Base-by-base conservation (phyloP, 2,113 vertebrate species). In the Oxyruncus cristatus region DNA sequence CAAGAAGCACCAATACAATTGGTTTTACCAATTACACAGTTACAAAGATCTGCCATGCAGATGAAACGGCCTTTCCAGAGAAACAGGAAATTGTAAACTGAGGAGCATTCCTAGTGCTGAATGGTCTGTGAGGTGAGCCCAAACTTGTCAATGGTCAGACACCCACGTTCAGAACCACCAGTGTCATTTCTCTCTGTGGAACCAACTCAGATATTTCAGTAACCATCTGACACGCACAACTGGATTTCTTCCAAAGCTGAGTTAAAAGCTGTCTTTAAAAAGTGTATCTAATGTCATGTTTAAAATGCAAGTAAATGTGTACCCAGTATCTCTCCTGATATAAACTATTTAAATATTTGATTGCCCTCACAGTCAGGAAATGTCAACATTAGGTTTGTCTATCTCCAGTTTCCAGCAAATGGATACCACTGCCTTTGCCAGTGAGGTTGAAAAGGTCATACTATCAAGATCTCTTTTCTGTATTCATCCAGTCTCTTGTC, bases 341-440 rank as follows among this genome's bases (percentile, higher is more conserved):
- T 16, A 89, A 79, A 56, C n/a, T 75, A 47, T 85, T 87, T 79
- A 85, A 95, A 93, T 93, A 88, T 71, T 92, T 86, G 80, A 66
- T 93, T 91, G 65, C 59, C 46, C 55, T 91, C 46, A 41, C 24
- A 42, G 67, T 83, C 46, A 58, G 67, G 53, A 88, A 94, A 89
- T 81, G 72, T 89, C 76, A 89, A 74, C 63, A 77, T 67, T 74
- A 84, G 13, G 30, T 84, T 95, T 93, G 56, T 81, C 56, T 67
- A 68, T 33, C 65, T 92, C 35, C 13, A 44, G 30, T 74, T 92
- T 63, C 65, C 68, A 84, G 66, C 70, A 89, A 71, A 74, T 59
- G 32, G 65, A 35, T 59, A 50, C 33, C 33, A 42, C 26, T 67
- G 72, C 50, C 71, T 80, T 88, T 91, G 56, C 55, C 75, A 81